Percentiles rank a stretch among this genome's conserved stretches.
These are phyloP conservation scores for Cerastis rubricosa DNA, from an alignment of 2,888 invertebrate genomes.

Conservation along the genomic window DNA sequence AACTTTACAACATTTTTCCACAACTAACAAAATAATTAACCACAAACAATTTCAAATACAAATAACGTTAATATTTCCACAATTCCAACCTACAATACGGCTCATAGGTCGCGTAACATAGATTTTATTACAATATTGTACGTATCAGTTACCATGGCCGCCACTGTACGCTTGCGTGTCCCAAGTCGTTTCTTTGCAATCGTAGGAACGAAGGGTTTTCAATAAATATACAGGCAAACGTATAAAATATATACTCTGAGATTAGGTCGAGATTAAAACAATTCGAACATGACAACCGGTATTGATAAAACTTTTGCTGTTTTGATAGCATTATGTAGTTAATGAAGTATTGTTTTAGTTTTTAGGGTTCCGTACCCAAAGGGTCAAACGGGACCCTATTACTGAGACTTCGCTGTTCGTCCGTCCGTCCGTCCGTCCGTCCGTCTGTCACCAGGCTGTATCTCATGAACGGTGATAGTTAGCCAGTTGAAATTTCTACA, in stretches of 20 bases:
- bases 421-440: no score
- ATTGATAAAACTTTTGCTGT: conserved; percentile 79
- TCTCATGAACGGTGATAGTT: no score
- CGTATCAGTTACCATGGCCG: conserved; percentile 73
- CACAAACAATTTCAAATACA: neutral
- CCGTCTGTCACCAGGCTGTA: no score
- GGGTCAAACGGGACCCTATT: no score
- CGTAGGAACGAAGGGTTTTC: conserved; percentile 88
- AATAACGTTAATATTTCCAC: conserved; percentile 33
- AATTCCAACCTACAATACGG: conserved; percentile 45
- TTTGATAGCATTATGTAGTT: conserved; percentile 33
- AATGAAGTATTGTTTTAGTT: conserved; percentile 27
- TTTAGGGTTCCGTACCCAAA: no score
- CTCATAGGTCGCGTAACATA: conserved; percentile 50
- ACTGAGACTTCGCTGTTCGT: no score
- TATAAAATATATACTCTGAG: conserved; percentile 73
- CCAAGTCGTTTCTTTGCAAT: conserved; percentile 89
- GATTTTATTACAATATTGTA: conserved; percentile 64
- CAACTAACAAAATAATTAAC: conserved; percentile 6
- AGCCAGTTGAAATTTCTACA: no score
- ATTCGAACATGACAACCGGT: conserved; percentile 79
- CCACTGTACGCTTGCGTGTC: conserved; percentile 86
- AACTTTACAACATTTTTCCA: neutral
- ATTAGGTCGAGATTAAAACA: conserved; percentile 81
- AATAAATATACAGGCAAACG: conserved; percentile 84